Evolutionary conservation across 64 coral and sea anemone genomes (phyloP), one percentile per base, ranked within the genome.

Genomic region (Porites australiensis): DNA sequence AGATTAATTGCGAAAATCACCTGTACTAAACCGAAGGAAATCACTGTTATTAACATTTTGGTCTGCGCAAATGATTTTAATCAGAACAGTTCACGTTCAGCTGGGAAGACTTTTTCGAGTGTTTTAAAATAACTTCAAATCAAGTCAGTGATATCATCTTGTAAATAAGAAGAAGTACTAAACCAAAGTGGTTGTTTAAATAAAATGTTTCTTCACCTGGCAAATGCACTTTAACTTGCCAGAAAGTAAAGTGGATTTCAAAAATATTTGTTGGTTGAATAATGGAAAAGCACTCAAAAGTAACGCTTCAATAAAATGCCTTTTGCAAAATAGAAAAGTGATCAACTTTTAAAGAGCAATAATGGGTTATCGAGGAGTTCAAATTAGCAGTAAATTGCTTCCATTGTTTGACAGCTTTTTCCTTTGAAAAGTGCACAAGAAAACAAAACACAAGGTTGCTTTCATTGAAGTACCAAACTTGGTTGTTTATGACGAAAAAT

Each of bases 331-430:
- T 8, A 14, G 4, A 83, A 68, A 83, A 37, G 27, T 37, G 27
- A 67, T 15, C 55, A 81, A 19, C 3, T 51, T 21, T 68, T 48
- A 83, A 83, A 37, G 49, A 18, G 43, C 57, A 83, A 83, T 49
- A 67, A 67, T 67, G 61, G 81, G 16, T 64, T 21, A 64, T 67
- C 51, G 51, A 22, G 11, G n/a, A 83, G 63, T 67, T 50, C 81
- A 83, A 83, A 83, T 83, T 67, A 83, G 51, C 19, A 50, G 62
- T 8, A 68, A 83, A 83, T 83, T 83, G 62, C 81, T 83, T 48
- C 81, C 81, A 83, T 65, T 50, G 68, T 50, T 68, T 83, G 81
- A 83, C 81, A 83, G 16, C 60, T 83, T 83, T 83, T 68, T 83
- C 61, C 62, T 83, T 67, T 51, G 48, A 68, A 83, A 47, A 19